phyloP scores from a whole-genome alignment of 2,113 vertebrate genomes.

The Misgurnus anguillicaudatus region DNA sequence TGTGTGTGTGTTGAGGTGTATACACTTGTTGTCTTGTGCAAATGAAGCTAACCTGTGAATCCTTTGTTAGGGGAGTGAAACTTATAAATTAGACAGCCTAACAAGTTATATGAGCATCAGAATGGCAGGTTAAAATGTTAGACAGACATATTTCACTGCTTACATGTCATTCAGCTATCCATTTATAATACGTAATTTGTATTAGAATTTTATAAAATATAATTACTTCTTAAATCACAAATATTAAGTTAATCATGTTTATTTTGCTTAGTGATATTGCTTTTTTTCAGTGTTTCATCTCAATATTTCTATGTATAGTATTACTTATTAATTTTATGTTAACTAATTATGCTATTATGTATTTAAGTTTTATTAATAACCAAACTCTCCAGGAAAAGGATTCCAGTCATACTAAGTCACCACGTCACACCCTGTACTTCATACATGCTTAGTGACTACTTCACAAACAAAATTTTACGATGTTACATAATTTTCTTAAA shows the following conservation, averaged over 20 bases:
- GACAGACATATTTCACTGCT: too few relatives aligned
- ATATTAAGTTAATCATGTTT: not conserved
- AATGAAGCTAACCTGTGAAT: not conserved
- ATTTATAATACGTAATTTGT: too few relatives aligned
- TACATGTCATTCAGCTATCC: too few relatives aligned
- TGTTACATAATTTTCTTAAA: slow-evolving; percentile 38
- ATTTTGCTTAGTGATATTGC: not conserved
- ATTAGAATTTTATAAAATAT: too few relatives aligned
- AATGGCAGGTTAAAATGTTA: too few relatives aligned
- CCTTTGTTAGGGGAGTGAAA: too few relatives aligned
- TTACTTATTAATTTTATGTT: not conserved
- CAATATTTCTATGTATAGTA: not conserved
- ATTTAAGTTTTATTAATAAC: slow-evolving; percentile 4
- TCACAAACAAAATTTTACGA: not conserved
- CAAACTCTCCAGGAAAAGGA: not conserved
- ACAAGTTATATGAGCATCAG: too few relatives aligned
- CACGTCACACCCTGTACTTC: not conserved
- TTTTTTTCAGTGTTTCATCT: too few relatives aligned
- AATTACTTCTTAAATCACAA: too few relatives aligned
- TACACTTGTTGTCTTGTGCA: slow-evolving; percentile 1
- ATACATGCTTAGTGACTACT: not conserved
- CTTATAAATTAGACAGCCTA: too few relatives aligned
- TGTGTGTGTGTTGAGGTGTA: not conserved
- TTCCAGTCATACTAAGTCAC: not conserved
- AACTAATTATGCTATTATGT: not conserved